A percentile compares a stretch with the other conserved stretches of the same genome.
Conservation (phyloP, 2,888 invertebrate genomes). For the Lampropteryx suffumata region DNA sequence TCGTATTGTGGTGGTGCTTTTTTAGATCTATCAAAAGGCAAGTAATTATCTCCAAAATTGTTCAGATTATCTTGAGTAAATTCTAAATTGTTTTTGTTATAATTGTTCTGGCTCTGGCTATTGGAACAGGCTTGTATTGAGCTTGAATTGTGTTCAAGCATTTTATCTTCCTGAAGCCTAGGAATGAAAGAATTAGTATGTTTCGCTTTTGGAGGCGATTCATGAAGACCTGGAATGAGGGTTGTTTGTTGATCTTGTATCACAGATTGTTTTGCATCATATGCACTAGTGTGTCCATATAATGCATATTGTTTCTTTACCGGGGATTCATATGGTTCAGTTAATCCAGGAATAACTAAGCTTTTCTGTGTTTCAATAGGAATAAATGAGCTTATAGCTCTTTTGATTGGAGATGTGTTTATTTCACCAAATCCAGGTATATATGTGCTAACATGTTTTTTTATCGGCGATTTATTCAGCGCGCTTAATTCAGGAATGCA, state of each 20-base stretch:
- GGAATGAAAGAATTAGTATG: conserved; percentile 6
- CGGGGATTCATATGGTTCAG: neutral
- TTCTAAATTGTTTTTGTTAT: conserved; percentile 29
- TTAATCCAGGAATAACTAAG: neutral
- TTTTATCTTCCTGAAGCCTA: neutral
- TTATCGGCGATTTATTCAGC: conserved; percentile 5
- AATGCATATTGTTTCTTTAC: conserved; percentile 1
- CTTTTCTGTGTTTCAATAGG: conserved; percentile 12
- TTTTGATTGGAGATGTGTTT: conserved; percentile 10
- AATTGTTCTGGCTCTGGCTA: conserved; percentile 10
- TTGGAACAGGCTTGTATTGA: neutral
- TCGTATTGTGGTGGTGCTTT: conserved; percentile 20
- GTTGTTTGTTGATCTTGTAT: neutral
- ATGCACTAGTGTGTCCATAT: neutral
- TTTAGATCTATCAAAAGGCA: conserved; percentile 50
- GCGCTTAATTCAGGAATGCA: conserved; percentile 5
- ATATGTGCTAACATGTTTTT: conserved; percentile 8
- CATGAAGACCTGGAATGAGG: conserved; percentile 1
- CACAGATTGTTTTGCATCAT: neutral
- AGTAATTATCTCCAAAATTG: conserved; percentile 44
- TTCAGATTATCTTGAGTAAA: conserved; percentile 49
- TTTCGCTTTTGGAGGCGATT: neutral
- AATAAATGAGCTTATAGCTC: conserved; percentile 21
- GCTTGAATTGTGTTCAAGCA: conserved; percentile 1
- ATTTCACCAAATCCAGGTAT: conserved; percentile 2